Base-by-base conservation (phyloP, 2,797 vertebrate genomes). In the Apodemus agrarius region DNA sequence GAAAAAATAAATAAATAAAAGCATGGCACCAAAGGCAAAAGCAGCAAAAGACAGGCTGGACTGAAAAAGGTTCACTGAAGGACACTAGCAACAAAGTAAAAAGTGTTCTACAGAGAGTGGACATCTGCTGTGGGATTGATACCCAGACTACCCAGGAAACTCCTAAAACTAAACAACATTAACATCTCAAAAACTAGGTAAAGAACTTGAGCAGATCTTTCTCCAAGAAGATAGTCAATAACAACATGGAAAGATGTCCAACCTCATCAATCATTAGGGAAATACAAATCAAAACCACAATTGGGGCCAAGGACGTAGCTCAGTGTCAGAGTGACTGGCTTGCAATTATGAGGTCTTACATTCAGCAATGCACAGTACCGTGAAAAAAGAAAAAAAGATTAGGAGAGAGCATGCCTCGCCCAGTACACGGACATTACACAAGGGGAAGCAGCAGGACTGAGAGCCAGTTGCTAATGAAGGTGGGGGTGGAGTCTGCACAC, bases 81-180 rank as follows among this genome's bases (percentile, higher is more conserved):
- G 79, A 54, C 16, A 31, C 21, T 10, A 40, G 54, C n/a, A n/a
- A 37, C 21, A 81, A 54, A 81, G 54, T 37, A 57, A 81, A 81
- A 57, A 19, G 5, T 61, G 76, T 57, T 10, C 6, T 65, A 81
- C 6, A 65, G 61, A 92, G 85, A 29, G 59, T 17, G 92, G 85
- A 85, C n/a, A 80, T n/a, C 54, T 87, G 43, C 80, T 82, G 61
- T 17, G 29, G 54, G 75, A 67, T 74, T 86, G 86, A 61, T 78
- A 89, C 79, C 19, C 46, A 81, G 59, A 90, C 57, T 84, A 34
- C 2, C 43, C 2, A 65, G 7, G 95, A 59, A 96, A 93, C 24
- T 79, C 46, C n/a, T 92, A 90, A 90, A 93, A 93, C 29, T 49
- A 14, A 90, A 76, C 22, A 76, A 81, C 78, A 91, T 49, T 14